phyloP scores from a whole-genome alignment of 30 jellyfish, hydroid and myxozoan species.

The Nemopilema nomurai region DNA sequence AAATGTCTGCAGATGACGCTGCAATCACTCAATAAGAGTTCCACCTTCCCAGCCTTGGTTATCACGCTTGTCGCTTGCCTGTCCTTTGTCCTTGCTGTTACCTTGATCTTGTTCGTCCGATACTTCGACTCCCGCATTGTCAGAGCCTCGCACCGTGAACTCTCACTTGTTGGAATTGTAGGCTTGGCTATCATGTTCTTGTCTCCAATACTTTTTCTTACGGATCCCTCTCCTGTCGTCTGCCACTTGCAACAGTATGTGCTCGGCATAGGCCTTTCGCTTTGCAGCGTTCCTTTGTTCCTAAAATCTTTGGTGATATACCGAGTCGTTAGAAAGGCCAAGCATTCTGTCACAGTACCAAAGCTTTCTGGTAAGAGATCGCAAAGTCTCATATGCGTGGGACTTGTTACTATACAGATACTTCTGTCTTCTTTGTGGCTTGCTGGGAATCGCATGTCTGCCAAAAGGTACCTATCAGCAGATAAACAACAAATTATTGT shows the following conservation, averaged over 20 bases:
- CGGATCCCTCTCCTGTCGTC: slow-evolving; percentile 25
- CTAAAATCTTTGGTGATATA: slow-evolving; percentile 27
- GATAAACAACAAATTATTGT: slow-evolving; percentile 9
- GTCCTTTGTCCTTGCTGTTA: background rate
- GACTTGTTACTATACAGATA: slow-evolving; percentile 39
- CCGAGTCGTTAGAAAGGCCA: slow-evolving; percentile 37
- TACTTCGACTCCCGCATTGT: slow-evolving; percentile 24
- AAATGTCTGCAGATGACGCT: slow-evolving; percentile 26
- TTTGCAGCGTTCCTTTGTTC: slow-evolving; percentile 51
- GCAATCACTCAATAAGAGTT: background rate
- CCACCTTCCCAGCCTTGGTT: slow-evolving; percentile 13
- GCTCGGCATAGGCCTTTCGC: slow-evolving; percentile 25
- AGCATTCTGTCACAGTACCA: slow-evolving; percentile 25
- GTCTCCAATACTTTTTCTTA: slow-evolving; percentile 29
- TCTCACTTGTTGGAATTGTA: slow-evolving; percentile 21
- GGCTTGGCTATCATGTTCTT: slow-evolving; percentile 26
- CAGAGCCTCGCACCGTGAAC: slow-evolving; percentile 63
- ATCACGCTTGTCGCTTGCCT: background rate
- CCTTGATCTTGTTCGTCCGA: slow-evolving; percentile 6
- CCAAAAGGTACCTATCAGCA: slow-evolving; percentile 11
- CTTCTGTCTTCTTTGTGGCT: slow-evolving; percentile 51
- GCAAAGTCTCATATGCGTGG: slow-evolving; percentile 33
- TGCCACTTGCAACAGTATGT: slow-evolving; percentile 45
- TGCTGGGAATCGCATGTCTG: slow-evolving; percentile 36
- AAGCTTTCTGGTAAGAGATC: slow-evolving; percentile 25